These are phyloP conservation scores for Sciurus niger DNA, from an alignment of 2,113 vertebrate genomes.

Conservation along the genomic window DNA sequence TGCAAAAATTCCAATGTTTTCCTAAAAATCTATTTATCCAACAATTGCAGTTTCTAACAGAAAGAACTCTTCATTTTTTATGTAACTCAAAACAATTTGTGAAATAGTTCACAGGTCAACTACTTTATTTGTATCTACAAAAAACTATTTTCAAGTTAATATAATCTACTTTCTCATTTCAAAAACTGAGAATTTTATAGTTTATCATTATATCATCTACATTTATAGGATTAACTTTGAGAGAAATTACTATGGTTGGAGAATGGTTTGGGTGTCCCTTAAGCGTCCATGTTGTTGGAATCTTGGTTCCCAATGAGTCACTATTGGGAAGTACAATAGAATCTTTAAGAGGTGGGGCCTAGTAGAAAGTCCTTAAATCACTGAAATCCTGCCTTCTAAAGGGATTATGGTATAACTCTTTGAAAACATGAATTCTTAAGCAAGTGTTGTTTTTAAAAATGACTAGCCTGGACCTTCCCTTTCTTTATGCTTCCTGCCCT, in stretches of 20 bases:
- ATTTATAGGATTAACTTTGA: background rate
- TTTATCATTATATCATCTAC: background rate
- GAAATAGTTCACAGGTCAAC: background rate
- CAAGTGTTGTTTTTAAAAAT: background rate
- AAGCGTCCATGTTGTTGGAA: background rate
- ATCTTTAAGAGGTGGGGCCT: background rate
- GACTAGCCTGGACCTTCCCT: background rate
- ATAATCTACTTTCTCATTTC: background rate
- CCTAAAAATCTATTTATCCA: background rate
- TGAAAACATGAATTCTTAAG: background rate
- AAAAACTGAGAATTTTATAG: background rate
- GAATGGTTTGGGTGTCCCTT: background rate
- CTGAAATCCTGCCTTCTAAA: background rate
- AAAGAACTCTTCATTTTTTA: background rate
- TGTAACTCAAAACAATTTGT: background rate
- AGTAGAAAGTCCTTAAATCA: background rate
- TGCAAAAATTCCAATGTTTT: background rate
- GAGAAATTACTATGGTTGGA: background rate
- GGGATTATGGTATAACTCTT: no score
- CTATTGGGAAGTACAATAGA: background rate
- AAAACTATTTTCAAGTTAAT: background rate
- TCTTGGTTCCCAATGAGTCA: no score
- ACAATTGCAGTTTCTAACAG: background rate
- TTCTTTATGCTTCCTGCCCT: background rate
- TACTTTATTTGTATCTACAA: background rate